A percentile compares a stretch with the other conserved stretches of the same genome.
These are phyloP conservation scores for Ganaspis brasiliensis DNA, from an alignment of 2,888 invertebrate genomes.

Conservation along the genomic window DNA sequence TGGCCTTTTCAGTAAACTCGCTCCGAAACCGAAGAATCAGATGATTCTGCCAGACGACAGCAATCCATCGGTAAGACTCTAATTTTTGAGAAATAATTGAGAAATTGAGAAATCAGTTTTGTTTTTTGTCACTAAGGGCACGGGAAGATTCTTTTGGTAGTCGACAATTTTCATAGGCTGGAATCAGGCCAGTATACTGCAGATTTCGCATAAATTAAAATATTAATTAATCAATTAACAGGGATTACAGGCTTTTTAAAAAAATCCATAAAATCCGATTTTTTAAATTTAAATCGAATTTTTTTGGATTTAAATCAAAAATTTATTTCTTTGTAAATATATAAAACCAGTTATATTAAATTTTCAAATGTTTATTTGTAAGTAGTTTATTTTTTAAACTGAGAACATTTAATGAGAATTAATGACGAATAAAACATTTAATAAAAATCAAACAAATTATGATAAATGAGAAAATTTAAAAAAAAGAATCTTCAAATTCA, in stretches of 20 bases:
- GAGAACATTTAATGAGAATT: too few relatives aligned
- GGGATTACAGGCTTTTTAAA: too few relatives aligned
- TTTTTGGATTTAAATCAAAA: background rate
- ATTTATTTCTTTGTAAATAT: background rate
- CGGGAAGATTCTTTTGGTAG: conserved; percentile 75
- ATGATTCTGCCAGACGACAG: conserved; percentile 98
- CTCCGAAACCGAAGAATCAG: conserved; percentile 93
- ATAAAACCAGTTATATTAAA: too few relatives aligned
- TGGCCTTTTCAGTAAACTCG: conserved; percentile 91
- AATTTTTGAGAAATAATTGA: conserved; percentile 11
- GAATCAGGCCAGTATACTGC: conserved; percentile 72
- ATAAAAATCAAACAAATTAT: too few relatives aligned
- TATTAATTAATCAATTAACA: too few relatives aligned
- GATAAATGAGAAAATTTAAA: too few relatives aligned
- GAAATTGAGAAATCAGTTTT: conserved; percentile 62
- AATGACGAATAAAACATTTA: too few relatives aligned
- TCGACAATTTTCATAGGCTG: conserved; percentile 66
- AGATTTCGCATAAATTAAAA: background rate
- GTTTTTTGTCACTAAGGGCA: conserved; percentile 76
- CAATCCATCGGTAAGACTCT: conserved; percentile 90
- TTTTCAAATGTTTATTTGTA: too few relatives aligned
- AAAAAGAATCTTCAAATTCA: too few relatives aligned
- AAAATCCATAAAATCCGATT: too few relatives aligned
- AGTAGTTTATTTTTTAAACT: too few relatives aligned
- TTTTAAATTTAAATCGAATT: too few relatives aligned